These are phyloP conservation scores for Platycnemis pennipes DNA, from an alignment of 2,888 invertebrate genomes.

Conservation along the genomic window DNA sequence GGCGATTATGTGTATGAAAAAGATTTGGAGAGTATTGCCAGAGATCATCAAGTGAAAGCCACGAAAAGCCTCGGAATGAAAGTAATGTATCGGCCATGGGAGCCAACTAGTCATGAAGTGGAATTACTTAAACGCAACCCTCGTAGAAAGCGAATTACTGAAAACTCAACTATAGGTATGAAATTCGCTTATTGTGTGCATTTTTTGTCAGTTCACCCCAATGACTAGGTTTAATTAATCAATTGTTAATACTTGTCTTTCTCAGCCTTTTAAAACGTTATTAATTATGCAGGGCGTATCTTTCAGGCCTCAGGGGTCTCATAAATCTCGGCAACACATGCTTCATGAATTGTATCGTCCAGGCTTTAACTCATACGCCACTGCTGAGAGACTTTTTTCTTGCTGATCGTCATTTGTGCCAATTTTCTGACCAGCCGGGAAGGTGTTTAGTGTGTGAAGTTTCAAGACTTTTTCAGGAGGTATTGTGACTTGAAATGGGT, in stretches of 20 bases:
- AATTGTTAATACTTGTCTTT: background rate
- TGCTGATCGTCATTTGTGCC: conserved; percentile 94
- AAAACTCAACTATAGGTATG: conserved; percentile 89
- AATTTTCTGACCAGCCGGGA: conserved; percentile 82
- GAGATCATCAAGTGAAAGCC: conserved; percentile 75
- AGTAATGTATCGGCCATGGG: conserved; percentile 86
- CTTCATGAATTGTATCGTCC: conserved; percentile 99
- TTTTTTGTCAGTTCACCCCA: background rate
- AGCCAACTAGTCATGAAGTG: conserved; percentile 88
- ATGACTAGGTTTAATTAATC: background rate
- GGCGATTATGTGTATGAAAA: conserved; percentile 93
- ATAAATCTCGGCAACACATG: conserved; percentile 98
- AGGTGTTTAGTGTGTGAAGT: conserved; percentile 97
- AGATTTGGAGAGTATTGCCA: conserved; percentile 79
- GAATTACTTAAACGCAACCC: conserved; percentile 88
- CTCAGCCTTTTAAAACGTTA: background rate
- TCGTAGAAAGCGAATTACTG: conserved; percentile 88
- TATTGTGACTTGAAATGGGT: conserved; percentile 71
- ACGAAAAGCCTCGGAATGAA: conserved; percentile 75
- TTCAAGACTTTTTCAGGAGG: conserved; percentile 96
- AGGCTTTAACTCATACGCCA: conserved; percentile 97
- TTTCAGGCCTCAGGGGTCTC: conserved; percentile 91
- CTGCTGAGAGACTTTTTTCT: conserved; percentile 96
- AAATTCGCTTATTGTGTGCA: background rate
- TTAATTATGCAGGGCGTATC: background rate